Evolutionary conservation across 1,140 invertebrate genomes (phyloP), one percentile per base, ranked within the genome.

Genomic region (Lepeophtheirus salmonis): DNA sequence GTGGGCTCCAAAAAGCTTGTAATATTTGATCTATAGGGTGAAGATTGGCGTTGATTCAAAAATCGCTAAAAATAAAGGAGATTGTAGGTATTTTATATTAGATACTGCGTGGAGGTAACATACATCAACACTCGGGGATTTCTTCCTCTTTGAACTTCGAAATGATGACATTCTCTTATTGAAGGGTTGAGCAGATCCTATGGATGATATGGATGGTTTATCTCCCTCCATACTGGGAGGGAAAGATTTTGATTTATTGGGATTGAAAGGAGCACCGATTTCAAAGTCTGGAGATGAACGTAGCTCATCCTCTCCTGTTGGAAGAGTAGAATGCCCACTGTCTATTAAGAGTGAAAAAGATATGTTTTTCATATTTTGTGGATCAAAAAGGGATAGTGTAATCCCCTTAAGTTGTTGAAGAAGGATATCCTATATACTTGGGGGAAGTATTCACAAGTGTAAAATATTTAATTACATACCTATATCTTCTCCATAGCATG

Each of bases 311-410:
- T 66, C 63, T 14, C 61, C 56, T 54, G 75, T 71, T 50, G 69
- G 62, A 51, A 74, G 62, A 16, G 70, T 74, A 17, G 72, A 74
- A 59, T 69, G 68, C 10, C 73, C 73, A 63, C 73, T 74, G 61
- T 75, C 73, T 74, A n/a, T 65, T 24, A 64, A 50, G 65, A 63
- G 48, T 61, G 25, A 24, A n/a, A n/a, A n/a, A n/a, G n/a, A n/a
- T n/a, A n/a, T n/a, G n/a, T n/a, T n/a, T n/a, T n/a, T n/a, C n/a
- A n/a, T n/a, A n/a, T n/a, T n/a, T n/a, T n/a, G n/a, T n/a, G n/a
- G n/a, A n/a, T n/a, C n/a, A n/a, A n/a, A n/a, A n/a, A n/a, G n/a
- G n/a, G n/a, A n/a, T n/a, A n/a, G n/a, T n/a, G n/a, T n/a, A n/a
- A n/a, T n/a, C n/a, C n/a, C n/a, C n/a, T n/a, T n/a, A n/a, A n/a